A percentile compares a stretch with the other conserved stretches of the same genome.
Evolutionary conservation across 2,113 vertebrate species (phyloP).

Genomic region (Lophius piscatorius): DNA sequence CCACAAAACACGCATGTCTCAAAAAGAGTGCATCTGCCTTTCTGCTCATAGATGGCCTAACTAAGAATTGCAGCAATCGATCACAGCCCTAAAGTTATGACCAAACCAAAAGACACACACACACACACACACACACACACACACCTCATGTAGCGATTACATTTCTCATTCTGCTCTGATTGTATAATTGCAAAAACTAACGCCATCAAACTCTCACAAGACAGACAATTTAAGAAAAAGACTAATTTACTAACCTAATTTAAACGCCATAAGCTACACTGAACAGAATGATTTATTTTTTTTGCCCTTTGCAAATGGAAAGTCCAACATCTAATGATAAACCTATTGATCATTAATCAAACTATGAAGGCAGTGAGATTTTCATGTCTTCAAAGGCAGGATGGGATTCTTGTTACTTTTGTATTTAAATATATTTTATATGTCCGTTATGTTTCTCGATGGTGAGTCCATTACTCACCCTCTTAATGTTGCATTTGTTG

Average conservation of each 20-base stretch:
- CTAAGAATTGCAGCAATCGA: constrained; percentile 72
- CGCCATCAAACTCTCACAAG: constrained; percentile 26
- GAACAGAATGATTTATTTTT: constrained; percentile 21
- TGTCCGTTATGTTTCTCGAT: too few relatives aligned
- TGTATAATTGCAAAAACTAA: constrained; percentile 53
- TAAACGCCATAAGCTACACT: constrained; percentile 36
- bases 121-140: constrained; percentile 20
- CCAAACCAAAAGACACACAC: constrained; percentile 40
- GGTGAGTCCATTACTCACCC: too few relatives aligned
- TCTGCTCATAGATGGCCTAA: constrained; percentile 74
- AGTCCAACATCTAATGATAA: constrained; percentile 10
- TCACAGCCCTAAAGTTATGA: constrained; percentile 65
- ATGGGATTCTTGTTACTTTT: too few relatives aligned
- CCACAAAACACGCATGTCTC: constrained; percentile 31
- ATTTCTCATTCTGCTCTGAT: constrained; percentile 55
- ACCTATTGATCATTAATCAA: constrained; percentile 42
- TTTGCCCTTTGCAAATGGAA: not conserved
- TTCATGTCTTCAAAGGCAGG: too few relatives aligned
- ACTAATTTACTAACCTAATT: constrained; percentile 7
- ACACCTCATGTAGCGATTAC: constrained; percentile 42
- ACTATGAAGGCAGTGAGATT: too few relatives aligned
- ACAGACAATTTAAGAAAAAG: constrained; percentile 28
- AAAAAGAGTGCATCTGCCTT: constrained; percentile 66
- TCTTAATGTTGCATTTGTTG: too few relatives aligned
- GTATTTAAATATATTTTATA: too few relatives aligned